These are phyloP conservation scores for Neuroterus valhalla DNA, from an alignment of 1,140 invertebrate species.

Conservation along the genomic window DNA sequence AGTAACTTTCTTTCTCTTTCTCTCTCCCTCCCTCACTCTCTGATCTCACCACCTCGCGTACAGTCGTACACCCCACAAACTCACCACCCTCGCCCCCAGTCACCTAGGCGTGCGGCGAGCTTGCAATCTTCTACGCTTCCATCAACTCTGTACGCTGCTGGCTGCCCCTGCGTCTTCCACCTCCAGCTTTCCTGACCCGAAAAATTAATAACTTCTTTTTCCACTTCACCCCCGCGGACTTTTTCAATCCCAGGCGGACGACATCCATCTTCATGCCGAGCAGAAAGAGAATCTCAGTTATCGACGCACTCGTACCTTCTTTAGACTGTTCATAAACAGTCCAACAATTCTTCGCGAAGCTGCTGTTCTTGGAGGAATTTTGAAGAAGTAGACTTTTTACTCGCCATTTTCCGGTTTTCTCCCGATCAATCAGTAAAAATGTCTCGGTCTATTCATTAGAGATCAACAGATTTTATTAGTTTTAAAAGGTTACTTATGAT, in stretches of 20 bases:
- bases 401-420: too few relatives aligned
- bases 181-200: slow-evolving; percentile 9
- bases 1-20: not conserved
- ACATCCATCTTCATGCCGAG: slow-evolving; percentile 26
- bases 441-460: too few relatives aligned
- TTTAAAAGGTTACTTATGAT: too few relatives aligned
- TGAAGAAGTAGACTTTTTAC: too few relatives aligned
- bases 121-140: slow-evolving; percentile 34
- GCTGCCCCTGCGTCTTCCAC: slow-evolving; percentile 26
- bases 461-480: too few relatives aligned
- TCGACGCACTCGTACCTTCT: slow-evolving; percentile 17
- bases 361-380: too few relatives aligned
- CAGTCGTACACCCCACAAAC: slow-evolving; percentile 23
- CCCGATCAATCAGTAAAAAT: too few relatives aligned
- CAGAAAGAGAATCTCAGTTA: slow-evolving; percentile 26
- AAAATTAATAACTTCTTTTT: slow-evolving; percentile 38
- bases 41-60: slow-evolving; percentile 20
- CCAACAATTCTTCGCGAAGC: not conserved
- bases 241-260: not conserved
- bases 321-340: slow-evolving; percentile 1
- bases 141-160: slow-evolving; percentile 32
- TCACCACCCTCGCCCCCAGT: slow-evolving; percentile 36
- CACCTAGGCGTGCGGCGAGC: slow-evolving; percentile 11
- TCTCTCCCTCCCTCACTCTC: not conserved
- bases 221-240: not conserved